Conservation (phyloP, 2,797 vertebrate genomes). For the Acipenser oxyrinchus region DNA sequence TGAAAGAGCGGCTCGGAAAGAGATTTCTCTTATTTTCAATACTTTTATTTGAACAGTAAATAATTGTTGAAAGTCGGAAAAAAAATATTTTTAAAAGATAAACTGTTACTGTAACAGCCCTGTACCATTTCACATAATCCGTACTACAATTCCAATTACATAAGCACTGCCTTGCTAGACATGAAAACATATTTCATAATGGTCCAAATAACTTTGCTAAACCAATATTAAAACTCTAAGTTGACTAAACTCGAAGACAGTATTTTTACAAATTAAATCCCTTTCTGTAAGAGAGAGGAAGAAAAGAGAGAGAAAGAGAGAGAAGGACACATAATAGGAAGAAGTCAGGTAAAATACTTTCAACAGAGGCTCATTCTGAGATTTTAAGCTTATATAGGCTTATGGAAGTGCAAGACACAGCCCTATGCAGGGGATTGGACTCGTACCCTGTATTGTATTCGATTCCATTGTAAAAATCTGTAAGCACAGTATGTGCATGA, state of each 20-base stretch:
- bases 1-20: slow-evolving; percentile 22
- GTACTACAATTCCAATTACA: not conserved
- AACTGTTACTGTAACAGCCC: no score
- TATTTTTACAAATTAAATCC: no score
- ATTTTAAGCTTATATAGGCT: slow-evolving; percentile 50
- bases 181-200: no score
- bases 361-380: slow-evolving; percentile 30
- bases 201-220: no score
- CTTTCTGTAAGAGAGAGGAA: not conserved
- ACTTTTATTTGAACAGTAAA: no score
- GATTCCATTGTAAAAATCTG: slow-evolving; percentile 60
- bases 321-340: slow-evolving; percentile 10
- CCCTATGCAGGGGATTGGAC: slow-evolving; percentile 43
- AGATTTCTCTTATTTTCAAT: not conserved
- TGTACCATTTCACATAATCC: no score
- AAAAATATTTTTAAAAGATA: no score
- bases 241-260: no score
- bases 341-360: slow-evolving; percentile 31
- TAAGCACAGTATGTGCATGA: slow-evolving; percentile 41
- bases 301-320: slow-evolving; percentile 10
- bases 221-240: no score
- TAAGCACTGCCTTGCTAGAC: not conserved
- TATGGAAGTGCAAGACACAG: slow-evolving; percentile 53
- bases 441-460: slow-evolving; percentile 48
- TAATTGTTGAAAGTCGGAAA: no score